Conservation (phyloP, 2,888 invertebrate genomes). For the Actias luna region DNA sequence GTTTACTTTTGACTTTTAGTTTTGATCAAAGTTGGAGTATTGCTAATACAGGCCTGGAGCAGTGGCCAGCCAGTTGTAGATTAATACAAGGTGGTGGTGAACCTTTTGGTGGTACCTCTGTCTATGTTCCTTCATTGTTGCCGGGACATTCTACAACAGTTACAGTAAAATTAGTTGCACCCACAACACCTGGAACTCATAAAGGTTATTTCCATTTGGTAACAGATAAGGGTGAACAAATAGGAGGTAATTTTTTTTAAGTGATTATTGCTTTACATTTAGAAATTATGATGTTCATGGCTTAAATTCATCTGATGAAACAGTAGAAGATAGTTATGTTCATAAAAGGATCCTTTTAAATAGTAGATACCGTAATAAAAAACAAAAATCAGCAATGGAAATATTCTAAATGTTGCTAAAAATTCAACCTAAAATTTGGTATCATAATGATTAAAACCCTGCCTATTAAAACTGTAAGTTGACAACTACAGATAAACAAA, state of each 20-base stretch:
- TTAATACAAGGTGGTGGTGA: constrained; percentile 88
- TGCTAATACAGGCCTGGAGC: constrained; percentile 92
- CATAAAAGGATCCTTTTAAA: no score
- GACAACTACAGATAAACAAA: background rate
- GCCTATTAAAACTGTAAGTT: no score
- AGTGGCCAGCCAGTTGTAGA: constrained; percentile 93
- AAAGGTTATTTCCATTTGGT: constrained; percentile 95
- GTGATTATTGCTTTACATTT: no score
- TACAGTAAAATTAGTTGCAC: constrained; percentile 90
- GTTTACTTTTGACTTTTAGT: constrained; percentile 54
- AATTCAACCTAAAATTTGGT: no score
- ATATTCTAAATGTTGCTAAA: no score
- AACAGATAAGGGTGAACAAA: constrained; percentile 92
- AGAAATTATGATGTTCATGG: no score
- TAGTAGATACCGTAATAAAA: no score
- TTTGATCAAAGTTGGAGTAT: constrained; percentile 95
- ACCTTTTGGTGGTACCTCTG: constrained; percentile 68
- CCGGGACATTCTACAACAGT: constrained; percentile 90
- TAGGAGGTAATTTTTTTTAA: constrained; percentile 87
- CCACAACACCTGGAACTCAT: constrained; percentile 87
- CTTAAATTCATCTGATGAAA: no score
- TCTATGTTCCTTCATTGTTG: constrained; percentile 86
- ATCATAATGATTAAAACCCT: no score
- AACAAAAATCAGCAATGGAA: no score
- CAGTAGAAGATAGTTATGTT: no score